Conservation (phyloP, 1,140 invertebrate species). For the Drosophila nikananu region DNA sequence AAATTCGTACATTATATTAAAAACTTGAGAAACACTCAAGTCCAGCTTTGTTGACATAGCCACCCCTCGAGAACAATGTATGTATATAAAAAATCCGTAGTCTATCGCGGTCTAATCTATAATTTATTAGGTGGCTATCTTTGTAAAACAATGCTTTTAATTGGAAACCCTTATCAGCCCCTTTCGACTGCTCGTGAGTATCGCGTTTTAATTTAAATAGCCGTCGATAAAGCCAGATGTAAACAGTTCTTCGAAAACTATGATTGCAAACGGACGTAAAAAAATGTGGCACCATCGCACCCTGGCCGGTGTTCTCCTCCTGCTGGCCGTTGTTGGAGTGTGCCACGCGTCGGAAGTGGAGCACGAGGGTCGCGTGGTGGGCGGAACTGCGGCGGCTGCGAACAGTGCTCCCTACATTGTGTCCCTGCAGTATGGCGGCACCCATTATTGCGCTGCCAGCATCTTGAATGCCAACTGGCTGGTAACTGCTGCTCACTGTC, state of each 20-base stretch:
- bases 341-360: conserved; percentile 27
- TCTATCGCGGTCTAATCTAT: conserved; percentile 30
- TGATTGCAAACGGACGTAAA: conserved; percentile 42
- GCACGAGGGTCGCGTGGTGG: conserved; percentile 76
- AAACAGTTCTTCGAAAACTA: conserved; percentile 66
- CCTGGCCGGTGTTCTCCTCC: conserved; percentile 9
- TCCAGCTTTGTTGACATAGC: conserved; percentile 13
- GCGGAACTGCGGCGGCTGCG: conserved; percentile 62
- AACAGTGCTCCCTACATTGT: conserved; percentile 83
- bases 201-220: conserved; percentile 69
- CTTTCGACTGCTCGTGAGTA: conserved; percentile 4
- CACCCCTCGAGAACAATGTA: background rate
- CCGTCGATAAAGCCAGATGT: conserved; percentile 42
- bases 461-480: conserved; percentile 86
- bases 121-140: conserved; percentile 62
- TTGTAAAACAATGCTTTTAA: conserved; percentile 29
- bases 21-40: background rate
- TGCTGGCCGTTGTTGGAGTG: conserved; percentile 3
- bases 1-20: no score
- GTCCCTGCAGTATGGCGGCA: conserved; percentile 71
- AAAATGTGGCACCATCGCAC: conserved; percentile 6
- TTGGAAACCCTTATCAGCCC: conserved; percentile 65
- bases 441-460: conserved; percentile 87
- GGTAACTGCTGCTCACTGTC: conserved; percentile 85
- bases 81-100: conserved; percentile 3